Conservation (phyloP, 2,888 invertebrate species). For the Camponotus fellah region DNA sequence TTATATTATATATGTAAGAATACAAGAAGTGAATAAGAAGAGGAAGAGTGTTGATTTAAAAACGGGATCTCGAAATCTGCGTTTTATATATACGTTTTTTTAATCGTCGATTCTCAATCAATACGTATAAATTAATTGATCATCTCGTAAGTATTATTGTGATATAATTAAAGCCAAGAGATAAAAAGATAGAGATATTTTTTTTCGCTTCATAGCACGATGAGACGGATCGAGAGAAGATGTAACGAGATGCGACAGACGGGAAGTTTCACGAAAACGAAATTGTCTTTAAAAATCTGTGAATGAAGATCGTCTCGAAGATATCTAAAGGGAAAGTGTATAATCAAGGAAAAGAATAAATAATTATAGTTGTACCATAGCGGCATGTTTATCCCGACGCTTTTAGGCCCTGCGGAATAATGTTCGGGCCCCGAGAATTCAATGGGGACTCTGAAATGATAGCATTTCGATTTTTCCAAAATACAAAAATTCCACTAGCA, state of each 20-base stretch:
- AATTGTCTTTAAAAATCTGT: background rate
- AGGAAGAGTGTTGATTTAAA: background rate
- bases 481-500: background rate
- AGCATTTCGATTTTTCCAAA: background rate
- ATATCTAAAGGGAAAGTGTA: constrained; percentile 28
- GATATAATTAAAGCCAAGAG: constrained; percentile 2
- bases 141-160: background rate
- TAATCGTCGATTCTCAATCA: background rate
- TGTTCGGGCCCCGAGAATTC: background rate
- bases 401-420: constrained; percentile 20
- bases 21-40: background rate
- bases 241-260: background rate
- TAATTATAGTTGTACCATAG: background rate
- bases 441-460: background rate
- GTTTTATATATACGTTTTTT: background rate
- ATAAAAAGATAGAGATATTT: background rate
- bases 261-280: background rate
- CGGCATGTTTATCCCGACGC: constrained; percentile 1
- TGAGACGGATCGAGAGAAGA: background rate
- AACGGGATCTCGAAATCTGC: background rate
- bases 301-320: background rate
- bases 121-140: background rate
- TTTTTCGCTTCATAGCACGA: background rate
- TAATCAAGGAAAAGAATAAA: background rate
- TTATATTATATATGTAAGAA: background rate